Conservation (phyloP, 35 echinoderm and acorn worm genomes). For the Amphiura filiformis region DNA sequence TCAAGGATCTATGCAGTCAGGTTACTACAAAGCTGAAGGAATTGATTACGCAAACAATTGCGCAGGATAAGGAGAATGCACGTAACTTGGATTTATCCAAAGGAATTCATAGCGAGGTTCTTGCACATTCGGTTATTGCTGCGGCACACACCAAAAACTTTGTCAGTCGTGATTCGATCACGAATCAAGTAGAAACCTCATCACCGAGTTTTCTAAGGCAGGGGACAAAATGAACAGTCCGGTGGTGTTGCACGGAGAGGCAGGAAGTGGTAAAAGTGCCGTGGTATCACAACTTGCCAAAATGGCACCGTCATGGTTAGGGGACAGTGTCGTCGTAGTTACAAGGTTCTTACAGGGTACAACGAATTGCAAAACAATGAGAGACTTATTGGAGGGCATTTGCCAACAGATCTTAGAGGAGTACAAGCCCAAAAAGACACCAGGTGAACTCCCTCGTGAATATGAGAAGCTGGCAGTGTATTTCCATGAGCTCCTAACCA, state of each 20-base stretch:
- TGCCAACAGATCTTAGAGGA: constrained; percentile 80
- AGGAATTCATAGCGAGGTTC: constrained; percentile 58
- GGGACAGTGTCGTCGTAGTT: constrained; percentile 64
- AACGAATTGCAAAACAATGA: constrained; percentile 65
- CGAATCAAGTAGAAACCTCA: constrained; percentile 78
- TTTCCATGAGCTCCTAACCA: constrained; percentile 79
- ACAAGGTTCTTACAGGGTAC: constrained; percentile 76
- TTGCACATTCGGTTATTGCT: constrained; percentile 70
- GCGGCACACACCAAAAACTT: constrained; percentile 58
- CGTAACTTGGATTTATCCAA: constrained; percentile 56
- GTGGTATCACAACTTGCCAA: constrained; percentile 80
- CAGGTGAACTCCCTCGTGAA: constrained; percentile 56
- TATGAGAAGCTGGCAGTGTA: constrained; percentile 59
- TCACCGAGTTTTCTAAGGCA: constrained; percentile 46
- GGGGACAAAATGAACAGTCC: constrained; percentile 56
- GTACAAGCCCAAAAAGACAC: constrained; percentile 69
- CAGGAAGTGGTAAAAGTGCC: constrained; percentile 83
- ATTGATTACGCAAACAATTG: constrained; percentile 67
- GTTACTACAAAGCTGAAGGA: constrained; percentile 79
- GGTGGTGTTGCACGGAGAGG: constrained; percentile 76
- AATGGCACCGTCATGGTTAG: constrained; percentile 80
- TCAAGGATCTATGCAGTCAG: constrained; percentile 83
- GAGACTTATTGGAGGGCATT: constrained; percentile 74
- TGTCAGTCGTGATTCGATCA: constrained; percentile 70
- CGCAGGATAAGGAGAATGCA: constrained; percentile 63